Conservation (phyloP, 2,113 vertebrate species). For the Leptobrachium ailaonicum region DNA sequence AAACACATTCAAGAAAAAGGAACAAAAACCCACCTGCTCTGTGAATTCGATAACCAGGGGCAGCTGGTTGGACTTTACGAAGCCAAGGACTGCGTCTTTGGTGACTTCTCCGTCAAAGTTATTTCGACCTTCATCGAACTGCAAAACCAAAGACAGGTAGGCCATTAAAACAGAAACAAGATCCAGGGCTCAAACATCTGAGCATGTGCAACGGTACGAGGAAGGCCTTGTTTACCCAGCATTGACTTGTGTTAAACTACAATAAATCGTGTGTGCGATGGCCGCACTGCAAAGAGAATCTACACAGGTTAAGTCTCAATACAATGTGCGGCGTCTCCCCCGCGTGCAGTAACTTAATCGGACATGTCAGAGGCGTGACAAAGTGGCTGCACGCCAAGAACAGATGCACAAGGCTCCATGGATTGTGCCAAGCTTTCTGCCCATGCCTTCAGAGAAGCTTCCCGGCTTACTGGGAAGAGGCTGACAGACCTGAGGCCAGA, state of each 20-base stretch:
- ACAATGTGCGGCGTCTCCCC: too few relatives aligned
- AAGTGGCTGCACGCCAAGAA: background rate
- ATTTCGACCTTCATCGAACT: slow-evolving; percentile 96
- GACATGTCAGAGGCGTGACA: background rate
- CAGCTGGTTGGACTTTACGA: slow-evolving; percentile 91
- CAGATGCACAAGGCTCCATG: background rate
- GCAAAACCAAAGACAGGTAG: slow-evolving; percentile 27
- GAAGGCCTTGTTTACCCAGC: background rate
- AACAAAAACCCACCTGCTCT: slow-evolving; percentile 78
- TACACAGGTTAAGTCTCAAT: too few relatives aligned
- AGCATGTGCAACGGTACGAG: background rate
- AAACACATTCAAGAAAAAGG: background rate
- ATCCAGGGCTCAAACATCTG: background rate
- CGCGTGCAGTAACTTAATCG: background rate
- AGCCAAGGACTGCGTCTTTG: slow-evolving; percentile 82
- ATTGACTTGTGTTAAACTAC: background rate
- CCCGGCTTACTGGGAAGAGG: background rate
- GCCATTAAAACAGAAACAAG: background rate
- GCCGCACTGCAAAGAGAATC: too few relatives aligned
- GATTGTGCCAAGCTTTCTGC: background rate
- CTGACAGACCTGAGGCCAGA: background rate
- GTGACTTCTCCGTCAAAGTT: slow-evolving; percentile 86
- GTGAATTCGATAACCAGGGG: slow-evolving; percentile 98
- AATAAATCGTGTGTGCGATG: background rate
- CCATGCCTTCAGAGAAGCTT: background rate